These are phyloP conservation scores for Hybognathus amarus DNA, from an alignment of 2,797 vertebrate genomes.

Conservation along the genomic window DNA sequence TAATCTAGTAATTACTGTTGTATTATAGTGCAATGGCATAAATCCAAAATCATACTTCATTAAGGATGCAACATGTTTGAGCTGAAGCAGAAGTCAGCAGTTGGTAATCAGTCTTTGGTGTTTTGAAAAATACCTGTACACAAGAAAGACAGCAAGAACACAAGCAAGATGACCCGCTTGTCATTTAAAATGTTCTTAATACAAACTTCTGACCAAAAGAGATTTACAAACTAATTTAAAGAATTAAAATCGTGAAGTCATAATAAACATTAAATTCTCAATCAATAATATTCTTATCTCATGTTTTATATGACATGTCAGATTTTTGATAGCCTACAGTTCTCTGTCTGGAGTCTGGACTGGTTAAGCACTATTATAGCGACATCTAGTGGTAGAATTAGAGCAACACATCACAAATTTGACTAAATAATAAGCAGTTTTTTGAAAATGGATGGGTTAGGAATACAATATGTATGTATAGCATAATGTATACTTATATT, in stretches of 20 bases:
- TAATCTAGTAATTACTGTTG: not conserved
- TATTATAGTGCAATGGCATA: not conserved
- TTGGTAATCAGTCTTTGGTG: not conserved
- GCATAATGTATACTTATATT: not conserved
- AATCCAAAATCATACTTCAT: not conserved
- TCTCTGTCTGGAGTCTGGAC: not conserved
- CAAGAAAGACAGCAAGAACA: not conserved
- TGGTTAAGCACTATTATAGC: constrained; percentile 46
- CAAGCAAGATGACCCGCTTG: not conserved
- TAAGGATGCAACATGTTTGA: not conserved
- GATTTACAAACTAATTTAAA: not conserved
- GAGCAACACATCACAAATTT: constrained; percentile 4
- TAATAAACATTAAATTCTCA: not conserved
- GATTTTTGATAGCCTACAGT: not conserved
- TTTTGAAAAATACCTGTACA: not conserved
- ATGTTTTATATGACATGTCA: not conserved
- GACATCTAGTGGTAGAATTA: constrained; percentile 60
- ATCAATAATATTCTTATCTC: not conserved
- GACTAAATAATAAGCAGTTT: not conserved
- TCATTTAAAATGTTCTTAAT: not conserved
- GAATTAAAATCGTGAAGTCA: not conserved
- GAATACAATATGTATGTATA: not conserved
- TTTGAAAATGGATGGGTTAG: not conserved
- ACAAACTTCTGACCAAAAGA: not conserved
- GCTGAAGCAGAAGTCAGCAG: not conserved